Percentiles rank a stretch among this genome's conserved stretches.
These are phyloP conservation scores for Perodicticus potto DNA, from an alignment of 2,797 vertebrate genomes.

Conservation along the genomic window DNA sequence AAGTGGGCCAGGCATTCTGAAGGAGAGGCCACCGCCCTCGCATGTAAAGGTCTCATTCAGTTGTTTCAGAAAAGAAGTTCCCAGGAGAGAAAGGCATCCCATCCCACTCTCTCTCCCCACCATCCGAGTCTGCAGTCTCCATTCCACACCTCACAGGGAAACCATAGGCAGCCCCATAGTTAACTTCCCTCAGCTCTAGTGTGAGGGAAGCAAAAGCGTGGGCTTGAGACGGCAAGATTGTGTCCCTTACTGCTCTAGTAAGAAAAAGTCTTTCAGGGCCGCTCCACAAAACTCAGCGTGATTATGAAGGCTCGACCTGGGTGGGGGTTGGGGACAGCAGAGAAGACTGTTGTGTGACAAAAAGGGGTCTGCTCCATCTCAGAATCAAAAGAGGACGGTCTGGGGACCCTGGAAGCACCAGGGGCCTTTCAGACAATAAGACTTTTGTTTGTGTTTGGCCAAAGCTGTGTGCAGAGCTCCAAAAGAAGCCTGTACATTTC, in stretches of 20 bases:
- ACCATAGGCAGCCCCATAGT: neutral
- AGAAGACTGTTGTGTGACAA: neutral
- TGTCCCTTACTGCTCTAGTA: neutral
- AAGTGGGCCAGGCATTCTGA: constrained; percentile 77
- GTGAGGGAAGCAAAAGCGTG: neutral
- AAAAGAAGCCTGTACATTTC: neutral
- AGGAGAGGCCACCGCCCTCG: constrained; percentile 67
- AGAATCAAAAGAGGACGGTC: neutral
- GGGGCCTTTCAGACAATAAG: constrained; percentile 40
- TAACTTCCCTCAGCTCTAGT: neutral
- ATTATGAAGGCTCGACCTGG: neutral
- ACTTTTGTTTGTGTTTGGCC: constrained; percentile 51
- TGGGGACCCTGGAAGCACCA: neutral
- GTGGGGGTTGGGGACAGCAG: accelerated
- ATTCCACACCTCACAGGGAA: neutral
- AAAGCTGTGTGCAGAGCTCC: neutral
- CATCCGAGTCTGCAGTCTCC: neutral
- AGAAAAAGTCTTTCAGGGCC: constrained; percentile 6
- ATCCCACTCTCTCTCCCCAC: neutral
- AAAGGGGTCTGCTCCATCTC: constrained; percentile 13
- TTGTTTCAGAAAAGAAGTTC: constrained; percentile 71
- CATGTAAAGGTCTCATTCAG: constrained; percentile 74
- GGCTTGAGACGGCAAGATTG: neutral
- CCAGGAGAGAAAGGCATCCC: constrained; percentile 51
- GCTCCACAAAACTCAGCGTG: neutral